phyloP scores from a whole-genome alignment of 2,113 vertebrate species.

The Centropus bengalensis region DNA sequence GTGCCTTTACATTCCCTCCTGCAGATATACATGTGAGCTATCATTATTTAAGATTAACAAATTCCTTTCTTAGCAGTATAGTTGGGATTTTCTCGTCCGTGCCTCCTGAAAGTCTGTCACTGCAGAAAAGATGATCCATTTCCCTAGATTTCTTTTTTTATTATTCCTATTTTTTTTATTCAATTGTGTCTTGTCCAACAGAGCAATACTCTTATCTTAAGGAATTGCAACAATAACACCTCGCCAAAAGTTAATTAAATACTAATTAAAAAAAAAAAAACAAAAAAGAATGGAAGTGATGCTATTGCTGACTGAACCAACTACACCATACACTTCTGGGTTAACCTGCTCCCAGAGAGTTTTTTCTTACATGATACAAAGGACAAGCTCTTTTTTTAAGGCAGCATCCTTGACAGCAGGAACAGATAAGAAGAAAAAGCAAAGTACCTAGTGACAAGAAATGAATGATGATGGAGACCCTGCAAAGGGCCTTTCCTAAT shows the following conservation, averaged over 20 bases:
- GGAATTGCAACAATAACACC: neutral
- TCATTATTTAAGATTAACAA: neutral
- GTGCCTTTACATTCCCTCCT: neutral
- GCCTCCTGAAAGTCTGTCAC: neutral
- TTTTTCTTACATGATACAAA: neutral
- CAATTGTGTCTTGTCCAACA: neutral
- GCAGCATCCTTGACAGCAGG: neutral
- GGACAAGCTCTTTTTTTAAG: neutral
- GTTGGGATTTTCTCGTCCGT: neutral
- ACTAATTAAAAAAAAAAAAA: neutral
- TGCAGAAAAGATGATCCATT: neutral
- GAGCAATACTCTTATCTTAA: neutral
- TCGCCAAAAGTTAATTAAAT: neutral
- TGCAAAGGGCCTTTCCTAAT: conserved; percentile 59
- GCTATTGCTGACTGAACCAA: neutral
- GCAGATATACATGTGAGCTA: neutral
- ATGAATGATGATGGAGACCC: conserved; percentile 62
- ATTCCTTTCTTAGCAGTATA: neutral
- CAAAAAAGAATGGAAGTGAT: neutral
- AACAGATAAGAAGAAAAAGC: neutral
- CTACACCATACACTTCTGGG: neutral
- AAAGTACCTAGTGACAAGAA: conserved; percentile 40
- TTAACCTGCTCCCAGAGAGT: neutral
- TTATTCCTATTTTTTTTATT: neutral
- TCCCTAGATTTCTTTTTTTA: neutral